Base-by-base conservation (phyloP, 1,140 invertebrate genomes). In the Tigriopus japonicus region DNA sequence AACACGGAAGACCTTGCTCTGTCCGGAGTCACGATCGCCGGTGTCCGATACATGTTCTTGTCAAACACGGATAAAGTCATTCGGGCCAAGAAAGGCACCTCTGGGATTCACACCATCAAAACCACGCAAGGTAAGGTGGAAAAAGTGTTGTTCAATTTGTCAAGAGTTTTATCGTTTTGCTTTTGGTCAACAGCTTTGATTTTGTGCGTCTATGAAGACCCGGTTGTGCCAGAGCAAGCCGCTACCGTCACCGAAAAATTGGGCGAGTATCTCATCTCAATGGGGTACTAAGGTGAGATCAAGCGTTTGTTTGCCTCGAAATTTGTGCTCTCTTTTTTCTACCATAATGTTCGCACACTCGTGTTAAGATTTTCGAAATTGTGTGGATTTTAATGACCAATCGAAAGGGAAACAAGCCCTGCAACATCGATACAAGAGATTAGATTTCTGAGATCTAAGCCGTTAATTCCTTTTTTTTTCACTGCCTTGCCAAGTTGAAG, bases 191-290 rank as follows among this genome's bases (percentile, higher is more conserved):
- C 76, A 86, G 85, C 87, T 71, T 84, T 90, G 72, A 86, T 91
- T 71, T 81, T 91, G 72, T 86, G 86, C 71, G 80, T 90, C 69
- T 91, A 91, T 71, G 86, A 90, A 80, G 86, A 90, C 77, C 87
- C 87, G 69, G 87, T 90, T 74, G 86, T 90, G 77, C 87, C 87
- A 73, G 86, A 90, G 75, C 87, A 91, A 77, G 86, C 86, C 70
- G 87, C 87, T 72, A 87, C 85, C 66, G 86, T 90, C 74, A 87
- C 90, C 73, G 87, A 91, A 81, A 90, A 90, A 78, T 80, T 91
- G 80, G 87, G 87, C 78, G 87, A 91, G 76, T 90, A 91, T 82
- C 81, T 90, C 80, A 80, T 89, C 78, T 82, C 79, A 77, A 88
- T 86, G 78, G 86, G 87, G 80, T 91, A 87, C 83, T 90, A 89